Conservation (phyloP, 1,140 invertebrate species). For the Neodiprion virginianus region DNA sequence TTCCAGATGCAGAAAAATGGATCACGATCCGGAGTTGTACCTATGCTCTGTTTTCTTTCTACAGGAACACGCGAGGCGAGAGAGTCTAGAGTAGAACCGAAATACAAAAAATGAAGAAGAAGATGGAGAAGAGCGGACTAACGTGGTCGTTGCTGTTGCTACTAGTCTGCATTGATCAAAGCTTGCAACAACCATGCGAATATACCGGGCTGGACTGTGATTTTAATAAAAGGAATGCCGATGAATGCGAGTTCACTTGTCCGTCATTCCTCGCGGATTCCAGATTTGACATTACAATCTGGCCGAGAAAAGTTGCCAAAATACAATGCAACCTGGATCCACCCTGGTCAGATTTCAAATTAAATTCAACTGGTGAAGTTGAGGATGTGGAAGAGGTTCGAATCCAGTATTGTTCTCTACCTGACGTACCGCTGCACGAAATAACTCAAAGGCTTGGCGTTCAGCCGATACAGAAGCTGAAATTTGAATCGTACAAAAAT, state of each 20-base stretch:
- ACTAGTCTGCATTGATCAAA: neutral
- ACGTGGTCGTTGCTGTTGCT: neutral
- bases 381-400: conserved; percentile 22
- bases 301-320: conserved; percentile 25
- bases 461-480: conserved; percentile 53
- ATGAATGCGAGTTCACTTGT: conserved; percentile 31
- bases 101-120: neutral
- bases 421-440: conserved; percentile 36
- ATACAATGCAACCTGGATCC: conserved; percentile 32
- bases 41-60: no score
- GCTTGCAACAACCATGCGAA: neutral
- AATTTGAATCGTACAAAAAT: conserved; percentile 60
- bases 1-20: no score
- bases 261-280: conserved; percentile 11
- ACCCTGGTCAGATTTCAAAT: conserved; percentile 34
- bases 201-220: neutral
- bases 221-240: neutral
- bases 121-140: neutral
- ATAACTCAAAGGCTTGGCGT: conserved; percentile 50
- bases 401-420: conserved; percentile 42
- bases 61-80: no score
- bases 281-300: conserved; percentile 28
- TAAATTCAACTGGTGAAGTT: conserved; percentile 14
- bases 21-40: no score
- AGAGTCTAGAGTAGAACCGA: no score